Evolutionary conservation across 2,888 invertebrate species (phyloP).

Genomic region (Drosophila setosimentum): DNA sequence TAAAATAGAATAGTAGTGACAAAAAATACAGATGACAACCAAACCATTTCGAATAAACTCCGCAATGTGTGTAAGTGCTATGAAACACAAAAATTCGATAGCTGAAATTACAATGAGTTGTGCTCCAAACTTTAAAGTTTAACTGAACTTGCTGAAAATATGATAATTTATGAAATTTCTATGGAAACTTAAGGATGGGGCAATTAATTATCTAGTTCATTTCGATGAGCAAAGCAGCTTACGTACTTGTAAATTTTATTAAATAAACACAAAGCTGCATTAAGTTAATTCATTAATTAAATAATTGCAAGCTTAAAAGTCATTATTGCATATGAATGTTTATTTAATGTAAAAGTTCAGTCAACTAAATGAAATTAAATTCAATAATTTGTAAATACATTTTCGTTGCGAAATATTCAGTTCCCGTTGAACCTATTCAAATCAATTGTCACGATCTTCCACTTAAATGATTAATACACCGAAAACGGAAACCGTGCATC

Average conservation of each 20-base stretch:
- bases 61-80: not conserved
- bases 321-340: not conserved
- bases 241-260: not conserved
- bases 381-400: not conserved
- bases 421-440: conserved; percentile 24
- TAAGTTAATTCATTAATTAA: not conserved
- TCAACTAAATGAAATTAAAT: not conserved
- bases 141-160: not conserved
- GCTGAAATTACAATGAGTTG: not conserved
- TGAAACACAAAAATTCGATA: not conserved
- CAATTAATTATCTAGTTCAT: not conserved
- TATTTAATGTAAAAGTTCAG: not conserved
- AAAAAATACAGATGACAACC: conserved; percentile 6
- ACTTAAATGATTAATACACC: conserved; percentile 9
- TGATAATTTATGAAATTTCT: not conserved
- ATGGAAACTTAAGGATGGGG: not conserved
- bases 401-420: conserved; percentile 1
- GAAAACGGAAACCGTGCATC: conserved; percentile 28
- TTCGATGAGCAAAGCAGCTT: not conserved
- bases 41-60: not conserved
- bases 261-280: not conserved
- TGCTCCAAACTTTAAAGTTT: not conserved
- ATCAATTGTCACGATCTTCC: conserved; percentile 37
- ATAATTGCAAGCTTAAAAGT: not conserved
- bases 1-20: not conserved